Percentiles rank a stretch among this genome's conserved stretches.
Conservation (phyloP, 2,113 vertebrate genomes). For the Cyphomyrus discorhynchus region DNA sequence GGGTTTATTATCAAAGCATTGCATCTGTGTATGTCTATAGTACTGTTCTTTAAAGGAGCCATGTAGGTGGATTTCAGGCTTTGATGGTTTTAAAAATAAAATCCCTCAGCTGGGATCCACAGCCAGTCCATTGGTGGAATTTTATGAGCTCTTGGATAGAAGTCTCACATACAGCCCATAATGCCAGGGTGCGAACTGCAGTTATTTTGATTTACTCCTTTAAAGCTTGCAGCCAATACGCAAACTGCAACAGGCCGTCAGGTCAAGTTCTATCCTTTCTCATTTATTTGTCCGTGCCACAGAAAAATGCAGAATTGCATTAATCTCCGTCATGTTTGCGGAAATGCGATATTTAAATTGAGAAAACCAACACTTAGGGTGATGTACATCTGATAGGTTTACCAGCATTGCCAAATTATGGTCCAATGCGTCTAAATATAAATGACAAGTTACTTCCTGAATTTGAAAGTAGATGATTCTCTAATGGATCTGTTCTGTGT, state of each 20-base stretch:
- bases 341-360: conserved; percentile 1
- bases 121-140: not conserved
- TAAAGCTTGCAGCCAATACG: not conserved
- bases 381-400: not conserved
- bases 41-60: not conserved
- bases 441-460: not conserved
- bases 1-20: not conserved
- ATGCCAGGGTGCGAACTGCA: not conserved
- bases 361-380: not conserved
- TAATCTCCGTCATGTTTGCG: not conserved
- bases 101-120: not conserved
- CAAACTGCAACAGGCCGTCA: not conserved
- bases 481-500: not conserved
- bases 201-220: not conserved
- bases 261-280: not conserved
- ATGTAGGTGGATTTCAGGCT: not conserved
- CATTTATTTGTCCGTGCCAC: not conserved
- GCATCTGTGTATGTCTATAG: not conserved
- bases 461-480: not conserved
- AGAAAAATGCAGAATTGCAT: not conserved
- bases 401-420: not conserved
- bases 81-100: not conserved
- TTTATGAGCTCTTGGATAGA: not conserved
- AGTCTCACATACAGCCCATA: not conserved
- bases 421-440: not conserved